Percentiles rank a stretch among this genome's conserved stretches.
Conservation (phyloP, 2,113 vertebrate species). For the Ursus arctos region DNA sequence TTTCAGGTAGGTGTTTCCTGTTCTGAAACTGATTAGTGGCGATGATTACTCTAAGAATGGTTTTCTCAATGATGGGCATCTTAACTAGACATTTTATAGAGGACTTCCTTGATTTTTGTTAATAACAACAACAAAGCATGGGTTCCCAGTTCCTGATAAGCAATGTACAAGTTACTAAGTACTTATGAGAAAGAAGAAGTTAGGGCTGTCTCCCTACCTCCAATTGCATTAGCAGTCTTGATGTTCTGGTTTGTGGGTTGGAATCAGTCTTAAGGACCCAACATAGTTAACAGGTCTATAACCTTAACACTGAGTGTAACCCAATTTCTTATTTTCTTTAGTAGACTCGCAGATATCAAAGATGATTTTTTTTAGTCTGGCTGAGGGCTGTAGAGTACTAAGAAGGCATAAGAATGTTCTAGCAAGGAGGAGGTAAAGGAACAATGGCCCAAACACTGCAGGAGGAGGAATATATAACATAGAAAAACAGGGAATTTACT, state of each 20-base stretch:
- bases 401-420: neutral
- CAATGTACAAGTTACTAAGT: neutral
- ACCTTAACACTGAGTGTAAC: neutral
- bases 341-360: neutral
- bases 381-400: neutral
- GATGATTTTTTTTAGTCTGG: neutral
- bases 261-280: neutral
- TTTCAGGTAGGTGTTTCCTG: neutral
- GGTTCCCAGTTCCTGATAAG: neutral
- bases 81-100: neutral
- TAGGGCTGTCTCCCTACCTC: neutral
- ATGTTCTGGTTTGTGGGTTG: neutral
- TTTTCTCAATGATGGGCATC: neutral
- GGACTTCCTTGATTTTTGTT: neutral
- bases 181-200: neutral
- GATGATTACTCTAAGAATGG: neutral
- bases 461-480: neutral
- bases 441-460: neutral
- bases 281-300: neutral
- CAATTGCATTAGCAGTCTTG: neutral
- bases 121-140: neutral
- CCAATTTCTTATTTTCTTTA: neutral
- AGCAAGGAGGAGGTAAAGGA: neutral
- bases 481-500: neutral
- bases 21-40: neutral